These are phyloP conservation scores for Malthinus seriepunctatus DNA, from an alignment of 2,888 invertebrate species.

Conservation along the genomic window DNA sequence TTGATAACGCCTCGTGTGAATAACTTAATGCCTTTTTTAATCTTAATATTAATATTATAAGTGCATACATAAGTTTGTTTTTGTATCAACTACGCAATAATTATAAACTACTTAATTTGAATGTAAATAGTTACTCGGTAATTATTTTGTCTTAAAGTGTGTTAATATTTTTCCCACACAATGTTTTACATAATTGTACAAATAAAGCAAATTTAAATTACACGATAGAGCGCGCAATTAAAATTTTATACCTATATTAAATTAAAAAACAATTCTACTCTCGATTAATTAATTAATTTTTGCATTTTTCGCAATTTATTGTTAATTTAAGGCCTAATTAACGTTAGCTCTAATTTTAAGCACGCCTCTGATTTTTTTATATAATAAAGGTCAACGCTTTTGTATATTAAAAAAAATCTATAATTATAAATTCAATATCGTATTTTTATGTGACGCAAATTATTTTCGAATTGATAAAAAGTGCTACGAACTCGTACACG, in stretches of 20 bases:
- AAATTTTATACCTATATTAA: background rate
- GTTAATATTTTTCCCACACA: constrained; percentile 6
- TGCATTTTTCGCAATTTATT: too few relatives aligned
- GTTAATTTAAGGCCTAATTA: too few relatives aligned
- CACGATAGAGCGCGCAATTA: constrained; percentile 2
- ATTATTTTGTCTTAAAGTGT: background rate
- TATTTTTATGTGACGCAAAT: constrained; percentile 26
- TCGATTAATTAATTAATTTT: too few relatives aligned
- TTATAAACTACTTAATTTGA: background rate
- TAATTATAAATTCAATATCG: constrained; percentile 5
- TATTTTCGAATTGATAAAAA: constrained; percentile 21
- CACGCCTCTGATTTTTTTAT: background rate
- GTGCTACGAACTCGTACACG: constrained; percentile 18
- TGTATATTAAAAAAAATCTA: constrained; percentile 17
- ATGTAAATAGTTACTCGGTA: background rate
- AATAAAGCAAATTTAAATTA: constrained; percentile 2
- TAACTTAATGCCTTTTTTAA: background rate
- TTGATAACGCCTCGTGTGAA: constrained; percentile 3
- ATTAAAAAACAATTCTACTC: too few relatives aligned
- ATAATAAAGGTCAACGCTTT: constrained; percentile 20
- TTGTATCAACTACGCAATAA: background rate
- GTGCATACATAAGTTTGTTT: background rate
- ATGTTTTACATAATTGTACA: constrained; percentile 4
- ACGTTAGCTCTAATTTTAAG: too few relatives aligned
- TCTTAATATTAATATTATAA: background rate